Evolutionary conservation across 2,797 vertebrate genomes (phyloP).

Genomic region (Xyrichtys novacula): DNA sequence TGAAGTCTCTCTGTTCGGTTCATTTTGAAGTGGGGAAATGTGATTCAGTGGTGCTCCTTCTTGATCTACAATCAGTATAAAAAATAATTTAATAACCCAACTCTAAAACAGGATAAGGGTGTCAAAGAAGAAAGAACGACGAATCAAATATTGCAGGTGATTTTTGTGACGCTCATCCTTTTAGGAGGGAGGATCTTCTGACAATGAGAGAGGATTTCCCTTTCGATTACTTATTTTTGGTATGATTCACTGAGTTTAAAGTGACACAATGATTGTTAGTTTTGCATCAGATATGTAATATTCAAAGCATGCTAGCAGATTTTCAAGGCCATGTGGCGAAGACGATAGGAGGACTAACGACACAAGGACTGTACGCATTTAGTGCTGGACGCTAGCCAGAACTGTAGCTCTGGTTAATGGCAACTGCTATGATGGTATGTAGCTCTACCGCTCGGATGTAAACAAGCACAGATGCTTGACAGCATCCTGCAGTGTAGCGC

Average conservation of each 20-base stretch:
- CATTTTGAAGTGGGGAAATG: background rate
- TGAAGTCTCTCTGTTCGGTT: background rate
- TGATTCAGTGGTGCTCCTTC: background rate
- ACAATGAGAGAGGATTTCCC: slow-evolving; percentile 15
- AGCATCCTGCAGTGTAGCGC: too few relatives aligned
- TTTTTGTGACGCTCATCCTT: slow-evolving; percentile 8
- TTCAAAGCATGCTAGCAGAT: too few relatives aligned
- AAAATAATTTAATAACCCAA: background rate
- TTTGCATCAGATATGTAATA: too few relatives aligned
- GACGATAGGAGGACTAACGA: too few relatives aligned
- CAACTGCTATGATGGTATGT: too few relatives aligned
- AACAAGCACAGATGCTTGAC: too few relatives aligned
- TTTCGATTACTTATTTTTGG: too few relatives aligned
- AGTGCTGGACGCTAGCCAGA: too few relatives aligned
- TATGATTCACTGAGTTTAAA: background rate
- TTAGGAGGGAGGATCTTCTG: slow-evolving; percentile 8
- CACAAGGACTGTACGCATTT: too few relatives aligned
- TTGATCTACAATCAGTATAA: background rate
- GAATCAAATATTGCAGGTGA: background rate
- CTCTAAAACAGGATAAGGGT: background rate
- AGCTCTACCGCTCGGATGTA: too few relatives aligned
- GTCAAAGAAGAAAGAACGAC: background rate
- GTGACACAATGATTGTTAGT: background rate
- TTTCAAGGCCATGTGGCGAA: too few relatives aligned
- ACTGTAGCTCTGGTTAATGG: too few relatives aligned